Evolutionary conservation across 37 sponge, comb jelly and placozoan species (phyloP).

Genomic region (Axinella damicornis): DNA sequence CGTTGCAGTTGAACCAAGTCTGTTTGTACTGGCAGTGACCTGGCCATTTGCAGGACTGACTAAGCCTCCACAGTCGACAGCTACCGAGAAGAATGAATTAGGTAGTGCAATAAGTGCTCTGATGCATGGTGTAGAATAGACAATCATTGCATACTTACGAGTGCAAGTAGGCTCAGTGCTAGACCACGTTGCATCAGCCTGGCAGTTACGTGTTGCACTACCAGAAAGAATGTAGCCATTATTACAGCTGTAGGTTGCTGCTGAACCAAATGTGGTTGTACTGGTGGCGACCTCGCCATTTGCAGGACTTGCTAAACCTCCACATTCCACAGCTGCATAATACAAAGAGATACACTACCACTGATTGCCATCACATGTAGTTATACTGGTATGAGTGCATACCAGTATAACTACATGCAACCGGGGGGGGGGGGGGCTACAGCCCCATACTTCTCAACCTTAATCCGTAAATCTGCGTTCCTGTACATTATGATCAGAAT

Average conservation of each 20-base stretch:
- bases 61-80: not conserved
- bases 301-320: not conserved
- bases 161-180: not conserved
- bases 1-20: not conserved
- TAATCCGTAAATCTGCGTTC: too few relatives aligned
- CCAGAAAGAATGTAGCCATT: not conserved
- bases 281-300: not conserved
- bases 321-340: constrained; percentile 6
- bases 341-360: not conserved
- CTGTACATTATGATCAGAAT: too few relatives aligned
- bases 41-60: not conserved
- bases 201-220: not conserved
- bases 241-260: not conserved
- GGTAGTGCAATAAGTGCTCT: too few relatives aligned
- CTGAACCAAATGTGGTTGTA: too few relatives aligned
- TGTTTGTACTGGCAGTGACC: not conserved
- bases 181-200: not conserved
- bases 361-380: too few relatives aligned
- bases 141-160: constrained; percentile 3
- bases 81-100: not conserved
- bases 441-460: too few relatives aligned
- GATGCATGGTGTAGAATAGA: too few relatives aligned
- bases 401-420: too few relatives aligned
- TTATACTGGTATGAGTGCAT: too few relatives aligned
- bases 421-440: too few relatives aligned